phyloP scores from a whole-genome alignment of 2,113 vertebrate species.

The Puffinus mauretanicus region DNA sequence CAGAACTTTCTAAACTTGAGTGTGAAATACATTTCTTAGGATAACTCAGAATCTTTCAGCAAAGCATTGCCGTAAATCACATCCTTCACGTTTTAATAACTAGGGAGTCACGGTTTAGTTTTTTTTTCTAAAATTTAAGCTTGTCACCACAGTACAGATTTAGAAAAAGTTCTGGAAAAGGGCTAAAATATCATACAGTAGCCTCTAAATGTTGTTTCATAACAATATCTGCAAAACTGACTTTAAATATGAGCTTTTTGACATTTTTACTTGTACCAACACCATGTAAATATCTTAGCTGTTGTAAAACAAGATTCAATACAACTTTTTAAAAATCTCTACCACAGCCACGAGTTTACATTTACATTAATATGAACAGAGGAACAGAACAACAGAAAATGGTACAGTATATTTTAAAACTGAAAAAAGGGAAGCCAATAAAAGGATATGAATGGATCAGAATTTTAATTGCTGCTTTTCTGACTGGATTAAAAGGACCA shows the following conservation, averaged over 20 bases:
- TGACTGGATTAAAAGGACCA: constrained; percentile 89
- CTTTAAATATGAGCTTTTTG: not conserved
- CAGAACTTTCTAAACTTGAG: not conserved
- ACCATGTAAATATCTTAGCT: not conserved
- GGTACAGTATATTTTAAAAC: not conserved
- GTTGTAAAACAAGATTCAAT: not conserved
- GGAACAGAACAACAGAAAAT: not conserved
- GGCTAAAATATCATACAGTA: not conserved
- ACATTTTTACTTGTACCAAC: not conserved
- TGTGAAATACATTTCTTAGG: not conserved
- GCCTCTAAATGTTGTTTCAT: not conserved
- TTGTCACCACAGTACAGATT: not conserved
- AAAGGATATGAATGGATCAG: constrained; percentile 96
- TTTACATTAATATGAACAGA: not conserved
- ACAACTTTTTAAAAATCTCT: not conserved
- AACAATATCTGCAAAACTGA: not conserved
- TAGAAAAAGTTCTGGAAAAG: not conserved
- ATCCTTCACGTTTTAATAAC: not conserved
- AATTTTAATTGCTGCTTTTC: constrained; percentile 89
- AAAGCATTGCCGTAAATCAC: not conserved
- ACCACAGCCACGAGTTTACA: not conserved
- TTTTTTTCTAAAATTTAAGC: not conserved
- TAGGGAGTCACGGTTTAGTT: not conserved
- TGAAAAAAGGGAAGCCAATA: not conserved
- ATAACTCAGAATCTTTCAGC: not conserved